A percentile compares a stretch with the other conserved stretches of the same genome.
These are phyloP conservation scores for Drosophila neocordata DNA, from an alignment of 1,140 invertebrate species.

Conservation along the genomic window DNA sequence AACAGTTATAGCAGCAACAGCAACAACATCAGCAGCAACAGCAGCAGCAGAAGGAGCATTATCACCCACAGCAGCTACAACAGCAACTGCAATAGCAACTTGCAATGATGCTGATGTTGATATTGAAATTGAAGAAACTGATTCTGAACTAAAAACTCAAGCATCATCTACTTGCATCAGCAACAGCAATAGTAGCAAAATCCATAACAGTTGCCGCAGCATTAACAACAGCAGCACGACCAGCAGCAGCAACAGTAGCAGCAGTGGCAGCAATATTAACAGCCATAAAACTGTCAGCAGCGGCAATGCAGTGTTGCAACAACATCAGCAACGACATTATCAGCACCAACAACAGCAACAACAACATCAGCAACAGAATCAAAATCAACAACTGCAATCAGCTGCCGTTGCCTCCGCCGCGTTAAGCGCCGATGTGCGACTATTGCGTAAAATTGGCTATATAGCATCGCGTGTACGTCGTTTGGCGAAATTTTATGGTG, in stretches of 20 bases:
- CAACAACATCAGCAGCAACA: slow-evolving; percentile 43
- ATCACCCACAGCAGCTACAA: slow-evolving; percentile 10
- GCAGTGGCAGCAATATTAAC: slow-evolving; percentile 29
- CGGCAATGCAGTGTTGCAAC: slow-evolving; percentile 8
- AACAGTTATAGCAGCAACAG: slow-evolving; percentile 49
- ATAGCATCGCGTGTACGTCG: slow-evolving; percentile 76
- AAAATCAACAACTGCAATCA: slow-evolving; percentile 22
- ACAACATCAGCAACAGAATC: slow-evolving; percentile 25
- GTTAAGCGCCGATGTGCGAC: slow-evolving; percentile 68
- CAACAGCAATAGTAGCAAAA: slow-evolving; percentile 33
- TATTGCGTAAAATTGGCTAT: slow-evolving; percentile 76
- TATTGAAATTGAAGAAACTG: no score
- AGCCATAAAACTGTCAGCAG: slow-evolving; percentile 20
- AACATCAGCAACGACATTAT: slow-evolving; percentile 27
- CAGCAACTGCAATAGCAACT: no score
- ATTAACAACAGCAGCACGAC: slow-evolving; percentile 9
- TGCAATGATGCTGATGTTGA: no score
- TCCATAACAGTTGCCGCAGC: slow-evolving; percentile 33
- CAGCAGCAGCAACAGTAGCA: slow-evolving; percentile 37
- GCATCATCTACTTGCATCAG: neutral
- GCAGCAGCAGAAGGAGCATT: slow-evolving; percentile 41
- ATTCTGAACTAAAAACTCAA: no score
- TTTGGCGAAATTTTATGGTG: slow-evolving; percentile 72
- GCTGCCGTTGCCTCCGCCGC: slow-evolving; percentile 33
- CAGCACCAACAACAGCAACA: slow-evolving; percentile 35